Conservation (phyloP, 2,888 invertebrate genomes). For the Folsomia candida region DNA sequence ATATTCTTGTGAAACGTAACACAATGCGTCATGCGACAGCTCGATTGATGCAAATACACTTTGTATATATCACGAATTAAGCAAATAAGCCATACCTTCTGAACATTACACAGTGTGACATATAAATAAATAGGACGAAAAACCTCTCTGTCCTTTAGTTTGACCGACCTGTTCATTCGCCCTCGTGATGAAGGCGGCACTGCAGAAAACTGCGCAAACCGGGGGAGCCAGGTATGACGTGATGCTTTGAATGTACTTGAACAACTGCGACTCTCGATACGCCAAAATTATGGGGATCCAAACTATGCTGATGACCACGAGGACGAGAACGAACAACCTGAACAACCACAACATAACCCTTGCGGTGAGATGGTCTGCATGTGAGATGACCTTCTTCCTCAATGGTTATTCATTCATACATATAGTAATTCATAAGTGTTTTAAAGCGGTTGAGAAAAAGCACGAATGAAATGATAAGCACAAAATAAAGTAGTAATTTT, state of each 20-base stretch:
- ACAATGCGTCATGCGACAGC: too few species aligned
- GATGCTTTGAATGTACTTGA: slow-evolving; percentile 60
- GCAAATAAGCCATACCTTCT: too few species aligned
- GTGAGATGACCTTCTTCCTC: background rate
- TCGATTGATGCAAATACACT: too few species aligned
- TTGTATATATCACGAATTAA: too few species aligned
- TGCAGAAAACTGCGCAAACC: slow-evolving; percentile 59
- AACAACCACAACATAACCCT: slow-evolving; percentile 43
- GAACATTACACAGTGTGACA: too few species aligned
- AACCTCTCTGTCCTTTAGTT: too few species aligned
- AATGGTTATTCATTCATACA: background rate
- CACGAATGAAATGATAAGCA: background rate
- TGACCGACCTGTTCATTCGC: slow-evolving; percentile 57
- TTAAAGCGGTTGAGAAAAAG: background rate
- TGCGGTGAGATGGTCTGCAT: too few species aligned
- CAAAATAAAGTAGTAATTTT: background rate
- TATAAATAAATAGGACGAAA: too few species aligned
- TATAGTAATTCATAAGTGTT: background rate
- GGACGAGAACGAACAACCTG: slow-evolving; percentile 50
- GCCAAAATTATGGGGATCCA: slow-evolving; percentile 60
- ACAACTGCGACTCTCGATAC: slow-evolving; percentile 57
- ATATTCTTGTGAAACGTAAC: too few species aligned
- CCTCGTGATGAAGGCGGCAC: slow-evolving; percentile 57
- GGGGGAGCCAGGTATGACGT: slow-evolving; percentile 60
- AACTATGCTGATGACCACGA: slow-evolving; percentile 50